phyloP scores from a whole-genome alignment of 1,140 invertebrate species.

The Saccostrea glomerata region DNA sequence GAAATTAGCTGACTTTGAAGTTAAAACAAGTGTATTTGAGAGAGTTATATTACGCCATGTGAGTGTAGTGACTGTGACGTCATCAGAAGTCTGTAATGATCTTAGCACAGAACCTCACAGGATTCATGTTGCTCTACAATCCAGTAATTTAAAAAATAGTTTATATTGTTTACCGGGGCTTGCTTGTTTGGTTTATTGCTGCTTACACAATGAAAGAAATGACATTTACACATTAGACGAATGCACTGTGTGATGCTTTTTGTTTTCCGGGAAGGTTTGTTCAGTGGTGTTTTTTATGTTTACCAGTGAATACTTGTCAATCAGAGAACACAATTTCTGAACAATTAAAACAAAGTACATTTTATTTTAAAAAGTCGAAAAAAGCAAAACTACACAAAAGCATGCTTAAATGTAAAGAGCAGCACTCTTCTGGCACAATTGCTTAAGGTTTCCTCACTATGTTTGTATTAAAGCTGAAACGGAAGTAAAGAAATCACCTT shows the following conservation, averaged over 20 bases:
- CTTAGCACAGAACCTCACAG: background rate
- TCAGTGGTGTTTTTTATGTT: too few species aligned
- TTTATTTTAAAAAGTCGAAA: too few species aligned
- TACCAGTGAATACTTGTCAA: too few species aligned
- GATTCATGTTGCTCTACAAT: background rate
- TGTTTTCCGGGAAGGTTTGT: too few species aligned
- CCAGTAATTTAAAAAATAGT: background rate
- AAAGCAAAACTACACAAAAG: too few species aligned
- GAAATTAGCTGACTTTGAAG: background rate
- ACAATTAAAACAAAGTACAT: too few species aligned
- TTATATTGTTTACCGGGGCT: background rate
- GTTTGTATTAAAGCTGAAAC: background rate
- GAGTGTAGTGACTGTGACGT: background rate
- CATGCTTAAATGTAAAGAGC: too few species aligned
- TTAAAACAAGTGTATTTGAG: slow-evolving; percentile 13
- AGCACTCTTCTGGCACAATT: too few species aligned
- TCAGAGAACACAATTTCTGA: too few species aligned
- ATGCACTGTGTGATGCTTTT: too few species aligned
- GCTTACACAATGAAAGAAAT: background rate
- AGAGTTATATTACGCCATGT: background rate
- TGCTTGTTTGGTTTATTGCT: background rate
- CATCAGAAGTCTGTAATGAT: slow-evolving; percentile 16
- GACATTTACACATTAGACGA: background rate
- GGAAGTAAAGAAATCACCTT: background rate
- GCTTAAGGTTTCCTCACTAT: background rate